Base-by-base conservation (phyloP, 2,113 vertebrate species). In the Myiopsitta monachus region DNA sequence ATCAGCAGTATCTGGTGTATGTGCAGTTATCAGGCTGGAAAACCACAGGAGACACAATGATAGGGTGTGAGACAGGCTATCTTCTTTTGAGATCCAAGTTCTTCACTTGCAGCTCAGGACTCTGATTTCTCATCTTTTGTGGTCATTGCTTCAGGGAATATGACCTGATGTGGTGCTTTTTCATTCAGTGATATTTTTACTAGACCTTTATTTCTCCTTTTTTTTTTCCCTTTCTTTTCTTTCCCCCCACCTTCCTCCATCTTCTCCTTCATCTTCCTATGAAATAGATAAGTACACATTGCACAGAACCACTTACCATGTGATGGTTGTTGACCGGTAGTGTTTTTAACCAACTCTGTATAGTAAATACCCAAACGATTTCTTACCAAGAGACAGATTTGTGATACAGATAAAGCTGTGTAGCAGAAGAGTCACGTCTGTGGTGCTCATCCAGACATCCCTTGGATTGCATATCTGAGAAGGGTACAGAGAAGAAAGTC, bases 101-200 rank as follows among this genome's bases (percentile, higher is more conserved):
- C 75, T 88, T 91, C 7, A n/a, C 84, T 90, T 43, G 7, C 41
- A 70, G 49, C 82, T 95, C 79, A 87, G 69, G 38, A 67, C 49
- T 80, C 61, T 57, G 11, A 39, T 90, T 92, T 90, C 30, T 89
- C 69, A 36, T 92, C 67, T 87, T 89, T 77, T 90, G 22, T 73
- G 68, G 21, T 52, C 51, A 24, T 75, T 76, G 61, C 66, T 94
- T 41, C 7, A 8, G 33, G 38, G 22, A 89, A 74, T 70, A 80
- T 62, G 54, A 77, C 83, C 16, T 83, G n/a, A 87, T 90, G 87
- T 31, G 85, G 9, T 83, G 22, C 36, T 83, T 83, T 94, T 80
- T 41, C 36, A 88, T 88, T 47, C 90, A 96, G 86, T 83, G 8
- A 69, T 36, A 80, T 43, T 87, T 92, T 94, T 44, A 64, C 69